phyloP scores from a whole-genome alignment of 2,113 vertebrate species.

The Falcunculus frontatus region DNA sequence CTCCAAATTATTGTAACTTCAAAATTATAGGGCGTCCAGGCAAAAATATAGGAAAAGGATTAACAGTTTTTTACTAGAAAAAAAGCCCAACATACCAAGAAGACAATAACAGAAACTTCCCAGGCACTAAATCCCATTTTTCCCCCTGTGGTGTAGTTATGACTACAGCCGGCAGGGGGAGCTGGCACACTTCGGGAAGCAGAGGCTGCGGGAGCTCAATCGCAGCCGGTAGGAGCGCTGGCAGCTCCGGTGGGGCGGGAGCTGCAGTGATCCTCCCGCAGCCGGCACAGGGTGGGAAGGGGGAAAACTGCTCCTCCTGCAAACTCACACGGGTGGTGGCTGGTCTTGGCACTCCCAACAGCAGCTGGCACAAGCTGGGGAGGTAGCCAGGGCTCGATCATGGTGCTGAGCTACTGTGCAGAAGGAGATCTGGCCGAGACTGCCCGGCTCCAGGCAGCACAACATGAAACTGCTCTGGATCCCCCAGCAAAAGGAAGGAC shows the following conservation, averaged over 20 bases:
- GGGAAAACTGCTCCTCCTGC: background rate
- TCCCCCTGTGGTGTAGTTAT: background rate
- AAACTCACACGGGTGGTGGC: background rate
- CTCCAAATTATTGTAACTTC: background rate
- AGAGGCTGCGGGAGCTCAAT: background rate
- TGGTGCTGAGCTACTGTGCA: background rate
- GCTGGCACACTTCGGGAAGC: background rate
- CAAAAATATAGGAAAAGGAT: background rate
- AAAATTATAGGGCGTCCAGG: background rate
- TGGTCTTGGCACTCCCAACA: background rate
- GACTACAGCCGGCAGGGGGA: background rate
- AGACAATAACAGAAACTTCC: background rate
- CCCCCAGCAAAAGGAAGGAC: background rate
- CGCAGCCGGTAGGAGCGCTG: background rate
- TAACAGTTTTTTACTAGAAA: background rate
- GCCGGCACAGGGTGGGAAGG: background rate
- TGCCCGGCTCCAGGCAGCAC: background rate
- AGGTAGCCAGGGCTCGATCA: background rate
- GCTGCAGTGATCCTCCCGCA: background rate
- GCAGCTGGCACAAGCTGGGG: background rate
- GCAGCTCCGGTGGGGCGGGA: rapidly evolving
- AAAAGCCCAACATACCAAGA: background rate
- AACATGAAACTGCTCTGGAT: background rate
- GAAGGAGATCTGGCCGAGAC: background rate
- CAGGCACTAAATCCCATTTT: rapidly evolving